phyloP scores from a whole-genome alignment of 2,888 invertebrate species.

The Synergus itoensis region DNA sequence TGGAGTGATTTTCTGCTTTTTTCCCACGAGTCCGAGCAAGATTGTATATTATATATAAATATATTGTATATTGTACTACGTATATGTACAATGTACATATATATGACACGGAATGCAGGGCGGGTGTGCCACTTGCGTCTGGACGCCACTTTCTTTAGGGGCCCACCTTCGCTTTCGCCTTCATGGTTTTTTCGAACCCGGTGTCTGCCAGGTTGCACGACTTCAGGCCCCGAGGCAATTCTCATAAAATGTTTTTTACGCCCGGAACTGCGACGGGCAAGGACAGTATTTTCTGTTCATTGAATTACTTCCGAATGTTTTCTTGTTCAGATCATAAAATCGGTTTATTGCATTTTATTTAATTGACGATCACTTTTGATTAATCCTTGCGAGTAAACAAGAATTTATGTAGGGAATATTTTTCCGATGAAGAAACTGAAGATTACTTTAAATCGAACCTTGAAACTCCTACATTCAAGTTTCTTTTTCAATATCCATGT shows the following conservation, averaged over 20 bases:
- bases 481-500: not conserved
- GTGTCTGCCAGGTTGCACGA: not conserved
- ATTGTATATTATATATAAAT: not conserved
- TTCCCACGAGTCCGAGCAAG: not conserved
- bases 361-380: not conserved
- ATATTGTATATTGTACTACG: no score
- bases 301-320: not conserved
- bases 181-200: slow-evolving; percentile 49
- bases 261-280: not conserved
- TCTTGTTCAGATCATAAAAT: not conserved
- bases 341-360: not conserved
- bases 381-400: not conserved
- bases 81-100: not conserved
- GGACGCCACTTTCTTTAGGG: slow-evolving; percentile 61
- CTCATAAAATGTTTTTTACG: not conserved
- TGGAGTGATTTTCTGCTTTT: not conserved
- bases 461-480: not conserved
- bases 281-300: not conserved
- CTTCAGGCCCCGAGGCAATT: not conserved
- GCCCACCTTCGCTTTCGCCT: slow-evolving; percentile 65
- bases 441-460: not conserved
- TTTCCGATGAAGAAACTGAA: not conserved
- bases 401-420: slow-evolving; percentile 1
- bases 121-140: slow-evolving; percentile 58
- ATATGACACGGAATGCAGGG: slow-evolving; percentile 8